phyloP scores from a whole-genome alignment of 1,140 invertebrate species.

The Camponotus pennsylvanicus region DNA sequence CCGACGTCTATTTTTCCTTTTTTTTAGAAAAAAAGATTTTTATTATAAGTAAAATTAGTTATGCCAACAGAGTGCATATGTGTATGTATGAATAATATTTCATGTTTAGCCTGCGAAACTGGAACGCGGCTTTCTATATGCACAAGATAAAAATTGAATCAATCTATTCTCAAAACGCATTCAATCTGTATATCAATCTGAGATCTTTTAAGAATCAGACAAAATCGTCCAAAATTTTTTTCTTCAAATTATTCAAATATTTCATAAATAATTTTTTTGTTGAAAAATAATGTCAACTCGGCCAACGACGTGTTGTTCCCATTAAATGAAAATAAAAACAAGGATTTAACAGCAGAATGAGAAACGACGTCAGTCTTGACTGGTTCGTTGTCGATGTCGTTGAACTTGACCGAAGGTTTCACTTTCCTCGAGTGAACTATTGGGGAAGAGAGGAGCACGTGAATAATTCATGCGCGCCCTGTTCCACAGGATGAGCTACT shows the following conservation, averaged over 20 bases:
- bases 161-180: neutral
- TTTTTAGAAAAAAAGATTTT: neutral
- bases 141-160: neutral
- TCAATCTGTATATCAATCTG: neutral
- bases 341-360: neutral
- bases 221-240: neutral
- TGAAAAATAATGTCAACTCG: neutral
- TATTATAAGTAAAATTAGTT: slow-evolving; percentile 9
- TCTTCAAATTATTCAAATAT: neutral
- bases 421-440: slow-evolving; percentile 72
- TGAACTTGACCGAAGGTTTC: slow-evolving; percentile 74
- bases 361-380: slow-evolving; percentile 25
- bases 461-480: slow-evolving; percentile 74
- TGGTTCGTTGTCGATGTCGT: slow-evolving; percentile 58
- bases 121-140: neutral
- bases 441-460: slow-evolving; percentile 70
- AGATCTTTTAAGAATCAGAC: neutral
- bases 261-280: neutral
- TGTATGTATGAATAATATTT: neutral
- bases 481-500: slow-evolving; percentile 74
- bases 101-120: neutral
- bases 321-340: neutral
- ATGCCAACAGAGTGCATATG: neutral
- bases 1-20: neutral
- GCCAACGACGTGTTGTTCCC: neutral